Evolutionary conservation across 1,140 invertebrate species (phyloP), one percentile per base, ranked within the genome.

Genomic region (Ceratosolen fusciceps): DNA sequence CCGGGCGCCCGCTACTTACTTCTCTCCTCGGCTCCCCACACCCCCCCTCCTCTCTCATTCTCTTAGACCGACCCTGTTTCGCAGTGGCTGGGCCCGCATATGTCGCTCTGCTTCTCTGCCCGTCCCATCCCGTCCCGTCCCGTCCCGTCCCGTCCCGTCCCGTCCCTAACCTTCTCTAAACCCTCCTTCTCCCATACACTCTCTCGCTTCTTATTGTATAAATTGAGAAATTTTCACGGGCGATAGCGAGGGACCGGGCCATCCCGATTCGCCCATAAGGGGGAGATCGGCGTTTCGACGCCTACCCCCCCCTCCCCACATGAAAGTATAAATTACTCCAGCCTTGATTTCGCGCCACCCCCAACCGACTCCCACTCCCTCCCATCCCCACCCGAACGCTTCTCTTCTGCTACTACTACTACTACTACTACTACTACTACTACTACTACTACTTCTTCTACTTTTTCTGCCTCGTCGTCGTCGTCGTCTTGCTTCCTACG

Each of bases 1-100:
- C 82, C 75, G 43, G 31, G 19, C 37, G 75, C 39, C 39, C 12
- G 39, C 39, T 43, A 43, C 75, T 83, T 82, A 82, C 83, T 83
- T 83, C 58, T 47, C 49, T 12, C 39, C 39, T 7, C 5, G 5
- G 5, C 39, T 7, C 5, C 39, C 39, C 39, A 5, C 39, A 43
- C 12, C 39, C 5, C 39, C 39, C 39, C 12, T 43, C 5, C 39
- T 12, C 5, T 12, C 39, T 5, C 39, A 7, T 5, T 12, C 39
- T 7, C 39, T 12, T 12, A 43, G 12, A 43, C 39, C 39, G 83
- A 56, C 71, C 49, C 47, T 79, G 24, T 47, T 78, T 74, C 37
- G 79, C 72, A 71, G 37, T 58, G 29, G 34, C 62, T 52, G 79
- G 80, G 82, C 84, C 81, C 87, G 81, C 88, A 90, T 89, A 90